A percentile compares a stretch with the other conserved stretches of the same genome.
Conservation (phyloP, 2,888 invertebrate species). For the Disparrhopalites patrizii region DNA sequence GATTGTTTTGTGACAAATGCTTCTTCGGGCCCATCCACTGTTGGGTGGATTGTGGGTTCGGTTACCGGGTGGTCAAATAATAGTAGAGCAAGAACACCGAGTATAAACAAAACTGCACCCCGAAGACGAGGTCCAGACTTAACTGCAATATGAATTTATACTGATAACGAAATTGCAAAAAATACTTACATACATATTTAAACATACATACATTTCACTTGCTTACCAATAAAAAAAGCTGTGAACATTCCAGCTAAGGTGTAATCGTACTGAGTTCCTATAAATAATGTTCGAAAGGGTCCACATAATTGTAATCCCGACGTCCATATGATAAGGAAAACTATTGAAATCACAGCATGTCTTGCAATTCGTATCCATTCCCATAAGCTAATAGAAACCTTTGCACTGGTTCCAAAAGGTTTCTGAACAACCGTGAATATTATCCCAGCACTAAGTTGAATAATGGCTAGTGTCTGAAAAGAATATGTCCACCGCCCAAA, state of each 20-base stretch:
- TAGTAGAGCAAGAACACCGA: slow-evolving; percentile 34
- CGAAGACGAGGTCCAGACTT: slow-evolving; percentile 40
- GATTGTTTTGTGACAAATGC: slow-evolving; percentile 35
- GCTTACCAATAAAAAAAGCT: slow-evolving; percentile 37
- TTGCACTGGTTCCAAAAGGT: slow-evolving; percentile 31
- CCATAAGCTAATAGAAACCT: slow-evolving; percentile 23
- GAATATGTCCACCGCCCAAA: slow-evolving; percentile 28
- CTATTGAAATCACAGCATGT: slow-evolving; percentile 32
- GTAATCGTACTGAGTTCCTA: slow-evolving; percentile 39
- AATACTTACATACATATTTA: too few species aligned
- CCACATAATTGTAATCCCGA: slow-evolving; percentile 39
- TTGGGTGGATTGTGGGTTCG: not conserved
- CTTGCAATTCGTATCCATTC: slow-evolving; percentile 38
- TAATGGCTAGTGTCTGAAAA: slow-evolving; percentile 35
- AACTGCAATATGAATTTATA: slow-evolving; percentile 29
- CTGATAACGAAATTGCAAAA: not conserved
- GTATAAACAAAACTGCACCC: slow-evolving; percentile 39
- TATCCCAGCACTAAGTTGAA: slow-evolving; percentile 39
- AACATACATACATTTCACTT: too few species aligned
- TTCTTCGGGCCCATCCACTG: slow-evolving; percentile 21
- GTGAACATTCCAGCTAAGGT: slow-evolving; percentile 39
- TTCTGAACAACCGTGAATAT: slow-evolving; percentile 34
- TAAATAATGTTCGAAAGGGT: slow-evolving; percentile 39
- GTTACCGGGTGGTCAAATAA: slow-evolving; percentile 31
- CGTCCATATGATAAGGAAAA: slow-evolving; percentile 35